Evolutionary conservation across 2,888 invertebrate species (phyloP).

Genomic region (Drosophila kambysellisi): DNA sequence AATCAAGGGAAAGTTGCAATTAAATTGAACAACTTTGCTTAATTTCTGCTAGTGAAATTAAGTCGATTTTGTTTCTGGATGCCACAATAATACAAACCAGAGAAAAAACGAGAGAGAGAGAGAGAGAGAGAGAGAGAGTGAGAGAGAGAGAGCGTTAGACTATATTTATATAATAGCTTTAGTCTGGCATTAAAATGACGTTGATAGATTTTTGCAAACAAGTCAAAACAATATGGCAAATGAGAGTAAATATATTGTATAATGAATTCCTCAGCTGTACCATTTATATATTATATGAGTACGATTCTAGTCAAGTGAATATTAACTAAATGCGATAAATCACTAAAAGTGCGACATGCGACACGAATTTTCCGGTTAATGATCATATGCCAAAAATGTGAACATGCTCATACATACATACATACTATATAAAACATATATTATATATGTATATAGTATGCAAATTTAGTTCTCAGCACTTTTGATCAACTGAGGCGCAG

Average conservation of each 20-base stretch:
- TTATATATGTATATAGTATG: conserved; percentile 1
- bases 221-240: conserved; percentile 7
- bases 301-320: conserved; percentile 35
- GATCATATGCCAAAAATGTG: conserved; percentile 31
- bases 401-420: not conserved
- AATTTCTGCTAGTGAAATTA: conserved; percentile 18
- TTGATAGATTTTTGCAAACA: not conserved
- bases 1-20: conserved; percentile 39
- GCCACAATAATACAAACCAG: conserved; percentile 12
- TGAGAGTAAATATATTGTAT: not conserved
- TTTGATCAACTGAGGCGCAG: conserved; percentile 8
- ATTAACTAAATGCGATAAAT: conserved; percentile 52
- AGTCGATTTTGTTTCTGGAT: conserved; percentile 50
- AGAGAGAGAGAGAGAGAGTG: not conserved
- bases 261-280: not conserved
- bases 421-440: not conserved
- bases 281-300: not conserved
- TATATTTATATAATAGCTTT: conserved; percentile 37
- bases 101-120: not conserved
- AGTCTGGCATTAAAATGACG: conserved; percentile 5
- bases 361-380: conserved; percentile 52
- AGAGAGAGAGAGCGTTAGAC: not conserved
- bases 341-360: conserved; percentile 25
- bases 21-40: conserved; percentile 58
- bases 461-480: conserved; percentile 21